A percentile compares a stretch with the other conserved stretches of the same genome.
Evolutionary conservation across 2,113 vertebrate species (phyloP).

Genomic region (Pelodiscus sinensis): DNA sequence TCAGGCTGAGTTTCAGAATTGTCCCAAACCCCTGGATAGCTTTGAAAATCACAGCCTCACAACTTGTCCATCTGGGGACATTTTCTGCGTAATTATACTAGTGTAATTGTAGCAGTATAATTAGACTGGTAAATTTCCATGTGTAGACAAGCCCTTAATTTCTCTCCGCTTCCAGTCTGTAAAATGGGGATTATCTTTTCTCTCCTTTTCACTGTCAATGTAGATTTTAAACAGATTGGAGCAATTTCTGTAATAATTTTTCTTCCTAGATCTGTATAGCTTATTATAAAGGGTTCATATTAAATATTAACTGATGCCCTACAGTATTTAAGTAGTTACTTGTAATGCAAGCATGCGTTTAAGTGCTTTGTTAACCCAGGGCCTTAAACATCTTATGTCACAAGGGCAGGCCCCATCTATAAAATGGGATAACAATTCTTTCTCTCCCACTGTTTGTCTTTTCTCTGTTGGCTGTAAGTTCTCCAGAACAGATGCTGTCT

Average conservation of each 20-base stretch:
- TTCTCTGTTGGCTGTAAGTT: neutral
- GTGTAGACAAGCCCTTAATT: neutral
- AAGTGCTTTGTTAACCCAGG: neutral
- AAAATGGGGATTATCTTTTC: neutral
- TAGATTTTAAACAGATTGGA: neutral
- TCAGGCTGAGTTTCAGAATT: neutral
- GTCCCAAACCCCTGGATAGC: neutral
- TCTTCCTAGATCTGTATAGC: neutral
- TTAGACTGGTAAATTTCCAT: neutral
- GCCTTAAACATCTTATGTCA: neutral
- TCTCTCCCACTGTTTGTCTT: neutral
- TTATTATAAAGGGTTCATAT: neutral
- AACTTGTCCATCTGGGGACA: neutral
- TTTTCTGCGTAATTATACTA: neutral
- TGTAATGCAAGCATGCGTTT: neutral
- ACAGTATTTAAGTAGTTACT: neutral
- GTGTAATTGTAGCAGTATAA: neutral
- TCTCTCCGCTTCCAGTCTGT: neutral
- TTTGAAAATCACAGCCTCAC: neutral
- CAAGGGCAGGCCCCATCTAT: neutral
- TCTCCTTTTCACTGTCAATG: neutral
- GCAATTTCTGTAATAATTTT: neutral
- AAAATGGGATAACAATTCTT: neutral
- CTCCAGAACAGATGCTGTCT: neutral
- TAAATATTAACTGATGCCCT: neutral